These are phyloP conservation scores for Dryocosmus kuriphilus DNA, from an alignment of 2,888 invertebrate genomes.

Conservation along the genomic window DNA sequence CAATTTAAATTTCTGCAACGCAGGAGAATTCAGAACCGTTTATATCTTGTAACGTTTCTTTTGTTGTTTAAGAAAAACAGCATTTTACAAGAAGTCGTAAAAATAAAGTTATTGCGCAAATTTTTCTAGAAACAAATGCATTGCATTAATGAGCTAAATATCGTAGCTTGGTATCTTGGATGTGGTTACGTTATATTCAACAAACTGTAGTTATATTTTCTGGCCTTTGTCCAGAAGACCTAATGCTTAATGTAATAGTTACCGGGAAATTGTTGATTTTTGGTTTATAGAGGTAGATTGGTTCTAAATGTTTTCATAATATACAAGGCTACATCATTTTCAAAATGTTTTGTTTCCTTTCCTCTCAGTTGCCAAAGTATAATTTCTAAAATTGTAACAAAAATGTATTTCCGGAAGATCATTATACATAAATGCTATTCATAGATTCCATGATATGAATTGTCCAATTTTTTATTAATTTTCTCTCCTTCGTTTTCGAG, in stretches of 20 bases:
- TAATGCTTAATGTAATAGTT: background rate
- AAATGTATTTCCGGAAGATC: background rate
- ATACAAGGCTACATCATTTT: background rate
- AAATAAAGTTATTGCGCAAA: slow-evolving; percentile 9
- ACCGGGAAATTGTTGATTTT: slow-evolving; percentile 1
- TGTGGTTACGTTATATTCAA: slow-evolving; percentile 8
- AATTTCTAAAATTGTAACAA: slow-evolving; percentile 31
- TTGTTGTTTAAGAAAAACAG: background rate
- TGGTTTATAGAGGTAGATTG: background rate
- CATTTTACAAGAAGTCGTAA: background rate
- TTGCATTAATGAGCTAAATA: background rate
- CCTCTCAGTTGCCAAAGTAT: background rate
- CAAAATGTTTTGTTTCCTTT: background rate
- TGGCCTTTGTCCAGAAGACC: slow-evolving; percentile 45
- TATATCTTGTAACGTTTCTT: background rate
- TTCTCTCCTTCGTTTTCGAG: too few species aligned
- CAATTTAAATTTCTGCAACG: background rate
- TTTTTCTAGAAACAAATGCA: background rate
- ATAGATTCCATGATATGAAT: too few species aligned
- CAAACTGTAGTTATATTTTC: slow-evolving; percentile 38
- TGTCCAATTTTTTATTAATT: too few species aligned
- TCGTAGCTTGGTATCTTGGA: background rate
- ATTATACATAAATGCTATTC: too few species aligned
- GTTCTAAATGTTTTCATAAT: background rate
- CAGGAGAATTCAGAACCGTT: background rate